Evolutionary conservation across 2,888 invertebrate genomes (phyloP).

Genomic region (Orthosia cruda): DNA sequence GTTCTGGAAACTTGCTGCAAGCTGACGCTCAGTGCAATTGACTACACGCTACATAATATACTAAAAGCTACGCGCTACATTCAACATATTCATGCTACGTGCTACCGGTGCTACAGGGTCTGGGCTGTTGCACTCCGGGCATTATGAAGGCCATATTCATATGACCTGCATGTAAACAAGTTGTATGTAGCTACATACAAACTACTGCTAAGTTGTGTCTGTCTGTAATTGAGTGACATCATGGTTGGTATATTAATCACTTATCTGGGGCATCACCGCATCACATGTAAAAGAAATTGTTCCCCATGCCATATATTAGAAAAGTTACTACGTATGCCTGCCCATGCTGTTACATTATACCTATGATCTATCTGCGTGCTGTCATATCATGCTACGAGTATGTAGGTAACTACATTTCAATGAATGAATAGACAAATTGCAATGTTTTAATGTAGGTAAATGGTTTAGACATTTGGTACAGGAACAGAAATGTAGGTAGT

Average conservation of each 20-base stretch:
- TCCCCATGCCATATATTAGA: conserved; percentile 2
- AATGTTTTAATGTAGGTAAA: not conserved
- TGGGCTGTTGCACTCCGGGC: not conserved
- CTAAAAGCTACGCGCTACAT: not conserved
- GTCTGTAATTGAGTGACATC: conserved; percentile 56
- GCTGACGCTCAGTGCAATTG: not conserved
- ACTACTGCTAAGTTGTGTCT: conserved; percentile 2
- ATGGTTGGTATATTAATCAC: conserved; percentile 34
- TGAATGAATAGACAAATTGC: conserved; percentile 19
- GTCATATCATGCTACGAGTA: conserved; percentile 8
- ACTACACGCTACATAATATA: not conserved
- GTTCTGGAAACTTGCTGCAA: not conserved
- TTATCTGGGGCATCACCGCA: conserved; percentile 29
- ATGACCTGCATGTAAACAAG: not conserved
- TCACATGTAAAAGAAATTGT: conserved; percentile 46
- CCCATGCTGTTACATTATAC: conserved; percentile 26
- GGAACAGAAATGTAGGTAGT: not conserved
- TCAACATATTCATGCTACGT: not conserved
- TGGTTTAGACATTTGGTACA: not conserved
- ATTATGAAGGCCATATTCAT: not conserved
- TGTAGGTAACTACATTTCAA: conserved; percentile 4
- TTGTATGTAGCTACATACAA: not conserved
- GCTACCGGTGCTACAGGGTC: not conserved
- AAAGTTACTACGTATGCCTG: too few relatives aligned
- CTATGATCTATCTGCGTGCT: conserved; percentile 19